Base-by-base conservation (phyloP, 1,140 invertebrate genomes). In the Bathynomus jamesi region DNA sequence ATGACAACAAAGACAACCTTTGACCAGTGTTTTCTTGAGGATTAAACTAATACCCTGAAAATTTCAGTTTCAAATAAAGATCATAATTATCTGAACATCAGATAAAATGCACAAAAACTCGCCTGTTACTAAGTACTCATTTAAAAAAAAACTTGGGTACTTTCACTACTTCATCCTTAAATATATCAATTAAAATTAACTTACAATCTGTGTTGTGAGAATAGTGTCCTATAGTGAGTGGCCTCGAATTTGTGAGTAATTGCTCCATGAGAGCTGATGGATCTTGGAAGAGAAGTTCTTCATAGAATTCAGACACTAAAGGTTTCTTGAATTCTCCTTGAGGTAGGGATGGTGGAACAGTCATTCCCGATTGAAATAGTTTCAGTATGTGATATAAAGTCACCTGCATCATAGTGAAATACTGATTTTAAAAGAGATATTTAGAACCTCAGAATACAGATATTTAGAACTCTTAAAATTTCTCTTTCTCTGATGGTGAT, bases 251-350 rank as follows among this genome's bases (percentile, higher is more conserved):
- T 67, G 87, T 90, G 1, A 98, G 82, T 28, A 95, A 84, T 80
- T 94, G 91, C 78, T 96, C 92, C 93, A 98, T 97, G 65, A 92
- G 85, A 63, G 90, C 88, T 3, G 94, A 95, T 10, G 96, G 96
- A 80, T 99, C 96, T 77, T 87, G 93, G 81, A 98, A 99, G 0
- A 98, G 93, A 70, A 99, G 92, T 86, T 99, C 96, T 82, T 98
- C 96, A 82, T 99, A 99, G 79, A 89, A 92, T 84, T 99, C 96
- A 3, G 93, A 93, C 0, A 96, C 91, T 0, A 98, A 83, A 53
- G 89, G 89, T 76, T 94, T 91, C 74, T 90, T 24, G 87, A 89
- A 8, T 27, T 65, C 71, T 31, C 65, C 64, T n/a, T 29, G 61
- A 11, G 66, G 65, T 3, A 61, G 63, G 28, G 69, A 40, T 62